Conservation (phyloP, 1,140 invertebrate species). For the Planococcus citri region DNA sequence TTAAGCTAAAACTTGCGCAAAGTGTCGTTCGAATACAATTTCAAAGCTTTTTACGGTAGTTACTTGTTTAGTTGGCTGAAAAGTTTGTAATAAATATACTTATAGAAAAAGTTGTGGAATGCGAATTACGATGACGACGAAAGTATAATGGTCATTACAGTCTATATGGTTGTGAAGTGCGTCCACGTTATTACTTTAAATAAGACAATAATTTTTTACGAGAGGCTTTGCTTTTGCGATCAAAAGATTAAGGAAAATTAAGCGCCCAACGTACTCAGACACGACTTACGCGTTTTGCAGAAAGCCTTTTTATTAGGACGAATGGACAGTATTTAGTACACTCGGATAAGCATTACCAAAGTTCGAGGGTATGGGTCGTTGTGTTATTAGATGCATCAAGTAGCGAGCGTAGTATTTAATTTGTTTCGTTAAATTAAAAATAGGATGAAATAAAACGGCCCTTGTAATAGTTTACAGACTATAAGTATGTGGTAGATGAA, state of each 20-base stretch:
- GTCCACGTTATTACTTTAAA: neutral
- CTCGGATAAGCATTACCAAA: too few species aligned
- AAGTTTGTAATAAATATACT: neutral
- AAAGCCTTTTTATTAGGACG: neutral
- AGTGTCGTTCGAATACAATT: neutral
- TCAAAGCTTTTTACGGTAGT: neutral
- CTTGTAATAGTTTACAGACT: too few species aligned
- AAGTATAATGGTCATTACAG: neutral
- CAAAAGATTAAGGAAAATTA: neutral
- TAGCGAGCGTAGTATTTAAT: too few species aligned
- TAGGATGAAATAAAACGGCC: too few species aligned
- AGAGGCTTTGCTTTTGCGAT: neutral
- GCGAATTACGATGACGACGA: neutral
- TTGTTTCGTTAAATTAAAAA: too few species aligned
- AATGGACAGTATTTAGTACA: neutral
- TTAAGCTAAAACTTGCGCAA: too few species aligned
- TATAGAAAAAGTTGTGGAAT: neutral
- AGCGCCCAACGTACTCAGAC: neutral
- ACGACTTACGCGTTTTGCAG: neutral
- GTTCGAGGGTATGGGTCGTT: too few species aligned
- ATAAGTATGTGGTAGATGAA: too few species aligned
- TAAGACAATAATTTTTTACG: neutral
- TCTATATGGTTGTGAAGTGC: neutral
- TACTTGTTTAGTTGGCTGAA: neutral
- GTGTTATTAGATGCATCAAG: too few species aligned